Base-by-base conservation (phyloP, 2,888 invertebrate species). In the Nemotelus pantherinus region DNA sequence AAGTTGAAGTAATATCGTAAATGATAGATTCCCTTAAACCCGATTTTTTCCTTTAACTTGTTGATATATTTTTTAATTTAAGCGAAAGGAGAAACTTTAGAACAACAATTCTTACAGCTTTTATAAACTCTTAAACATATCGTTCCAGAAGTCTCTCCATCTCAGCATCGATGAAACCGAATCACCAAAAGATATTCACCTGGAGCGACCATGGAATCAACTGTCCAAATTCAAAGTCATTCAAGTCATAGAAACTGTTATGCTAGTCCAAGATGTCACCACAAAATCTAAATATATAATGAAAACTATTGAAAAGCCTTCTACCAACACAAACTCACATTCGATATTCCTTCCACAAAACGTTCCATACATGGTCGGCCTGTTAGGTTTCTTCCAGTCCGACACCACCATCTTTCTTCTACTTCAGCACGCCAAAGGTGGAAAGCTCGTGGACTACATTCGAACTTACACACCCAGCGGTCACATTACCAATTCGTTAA, bases 161-260 rank as follows among this genome's bases (percentile, higher is more conserved):
- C 81, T 87, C 2, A 84, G 86, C 0, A 77, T 86, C 43, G 87
- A 86, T 79, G 82, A 82, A 4, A 55, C 72, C 44, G 81, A 53
- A 25, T 78, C 79, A 25, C 67, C 78, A 2, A 57, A 78, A 3
- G 81, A 83, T 0, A 74, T 82, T 0, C 83, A 83, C 76, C 81
- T 87, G n/a, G 87, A 87, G 77, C 83, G 85, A 58, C 84, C 87
- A 2, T 86, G 86, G 84, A 87, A 85, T 80, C 85, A 87, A 80
- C 80, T 87, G 79, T 85, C 86, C 39, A 86, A 85, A 79, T 87
- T 85, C 77, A 87, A 87, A 81, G 87, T 87, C 5, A 78, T 86
- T 7, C 81, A 83, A 78, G 82, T 87, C 2, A 81, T 87, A 7
- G 82, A 85, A 50, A 82, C 83, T 2, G 87, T 87, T 5, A 85